A percentile compares a stretch with the other conserved stretches of the same genome.
phyloP scores from a whole-genome alignment of 1,140 invertebrate species.

The Ladona fulva region DNA sequence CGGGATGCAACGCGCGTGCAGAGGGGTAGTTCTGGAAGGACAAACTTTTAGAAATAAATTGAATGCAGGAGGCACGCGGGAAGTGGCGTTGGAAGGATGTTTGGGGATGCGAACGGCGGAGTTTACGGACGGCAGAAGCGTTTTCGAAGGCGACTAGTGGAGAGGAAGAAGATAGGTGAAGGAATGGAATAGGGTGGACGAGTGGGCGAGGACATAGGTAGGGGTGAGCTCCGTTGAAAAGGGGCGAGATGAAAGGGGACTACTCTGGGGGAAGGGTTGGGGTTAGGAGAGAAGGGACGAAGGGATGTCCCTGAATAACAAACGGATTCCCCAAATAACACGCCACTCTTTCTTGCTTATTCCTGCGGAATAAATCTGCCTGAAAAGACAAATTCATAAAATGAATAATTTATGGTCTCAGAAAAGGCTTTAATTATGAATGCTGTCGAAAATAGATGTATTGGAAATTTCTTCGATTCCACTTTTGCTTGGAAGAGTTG shows the following conservation, averaged over 20 bases:
- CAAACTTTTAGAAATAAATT: not conserved
- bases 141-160: not conserved
- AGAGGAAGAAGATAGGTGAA: not conserved
- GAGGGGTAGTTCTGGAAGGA: not conserved
- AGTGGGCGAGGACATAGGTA: too few species aligned
- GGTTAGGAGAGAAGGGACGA: not conserved
- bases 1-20: not conserved
- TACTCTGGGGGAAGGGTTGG: too few species aligned
- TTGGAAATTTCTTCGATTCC: too few species aligned
- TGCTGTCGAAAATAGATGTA: too few species aligned
- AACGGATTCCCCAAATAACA: not conserved
- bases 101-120: not conserved
- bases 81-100: not conserved
- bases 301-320: constrained; percentile 5
- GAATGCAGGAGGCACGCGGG: not conserved
- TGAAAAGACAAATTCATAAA: not conserved
- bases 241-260: too few species aligned
- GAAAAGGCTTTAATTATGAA: not conserved
- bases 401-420: not conserved
- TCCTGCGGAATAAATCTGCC: not conserved
- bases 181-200: not conserved
- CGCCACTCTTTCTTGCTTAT: not conserved
- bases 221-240: too few species aligned
- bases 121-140: not conserved
- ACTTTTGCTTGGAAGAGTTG: too few species aligned